Base-by-base conservation (phyloP, 2,113 vertebrate species). In the Lucifuga dentata region DNA sequence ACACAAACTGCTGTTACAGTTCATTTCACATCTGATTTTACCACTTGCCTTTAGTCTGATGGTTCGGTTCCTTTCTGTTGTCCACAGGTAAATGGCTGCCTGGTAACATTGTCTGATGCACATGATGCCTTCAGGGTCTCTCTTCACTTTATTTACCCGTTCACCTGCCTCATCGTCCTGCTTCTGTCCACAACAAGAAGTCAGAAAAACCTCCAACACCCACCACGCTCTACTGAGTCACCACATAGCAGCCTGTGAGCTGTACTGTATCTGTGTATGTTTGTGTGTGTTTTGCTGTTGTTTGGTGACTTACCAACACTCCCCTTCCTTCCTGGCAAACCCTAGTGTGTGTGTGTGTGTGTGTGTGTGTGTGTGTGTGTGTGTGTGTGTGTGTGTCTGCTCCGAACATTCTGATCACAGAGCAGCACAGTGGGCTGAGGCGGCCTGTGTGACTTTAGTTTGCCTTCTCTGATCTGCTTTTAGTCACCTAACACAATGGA, bases 401-500 rank as follows among this genome's bases (percentile, higher is more conserved):
- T 60, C 24, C 11, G 2, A 69, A 63, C 46, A 29, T 2, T 36
- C 56, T 58, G 66, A 66, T 81, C 65, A 9, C 17, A 83, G 67
- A 69, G 4, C 52, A 53, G 76, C 43, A 5, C 43, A 19, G n/a
- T 13, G 2, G 1, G 11, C 43, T 3, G 8, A 36, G 56, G n/a
- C 51, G 24, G 8, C 7, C 2, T 40, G 53, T 44, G 49, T 76
- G 61, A 76, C 71, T 74, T 51, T 23, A 43, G 11, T 8, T 46
- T 12, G 36, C 55, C 50, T 44, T 57, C 53, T 46, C 63, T 67
- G 62, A 62, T 79, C 76, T 84, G 80, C 81, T 76, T 80, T 80
- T 80, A 79, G 80, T 81, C 81, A 57, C 58, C 48, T 90, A 58
- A 80, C 90, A 91, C 85, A 55, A 57, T 50, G 53, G 61, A 85